Evolutionary conservation across 2,113 vertebrate species (phyloP), one percentile per base, ranked within the genome.

Genomic region (Gymnocephalus cernua): DNA sequence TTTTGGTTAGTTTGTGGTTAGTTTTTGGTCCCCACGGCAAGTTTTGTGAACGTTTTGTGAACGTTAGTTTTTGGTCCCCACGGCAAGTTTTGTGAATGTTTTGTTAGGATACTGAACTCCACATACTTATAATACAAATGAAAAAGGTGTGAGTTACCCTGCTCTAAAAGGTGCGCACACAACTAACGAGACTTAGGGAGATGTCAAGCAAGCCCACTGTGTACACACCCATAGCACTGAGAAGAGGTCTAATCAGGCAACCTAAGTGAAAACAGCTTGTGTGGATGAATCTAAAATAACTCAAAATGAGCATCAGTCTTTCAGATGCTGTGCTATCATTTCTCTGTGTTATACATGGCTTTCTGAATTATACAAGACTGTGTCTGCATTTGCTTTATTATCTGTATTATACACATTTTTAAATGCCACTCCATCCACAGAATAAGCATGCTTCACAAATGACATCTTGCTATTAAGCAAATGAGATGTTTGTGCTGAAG

Each of bases 391-490:
- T 41, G 15, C 38, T 64, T 27, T 13, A 64, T 10, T 4, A 13
- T 59, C 6, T 61, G 19, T 70, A 13, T 53, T 18, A 21, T 21
- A 53, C n/a, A 29, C 27, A 38, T 32, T 4, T 21, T 18, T 23
- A 59, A 79, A 74, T 41, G 13, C 29, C 59, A 23, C n/a, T 61
- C 18, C 4, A 64, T 16, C 18, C 14, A 23, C 1, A 57, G 35
- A 64, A 72, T 19, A 47, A 66, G 4, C 32, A 47, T 21, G 32
- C 50, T 47, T 59, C 27, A 79, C 44, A 57, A 63, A 59, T 61
- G 23, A 16, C 63, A 35, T 67, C 59, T 56, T 51, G 50, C 63
- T 77, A 63, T 69, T 32, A 74, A 70, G 68, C 29, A 77, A 78
- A 82, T 70, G 19, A 41, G 54, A 62, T 50, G n/a, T 58, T 59